Percentiles rank a stretch among this genome's conserved stretches.
Conservation (phyloP, 1,140 invertebrate species). For the Bombus haemorrhoidalis region DNA sequence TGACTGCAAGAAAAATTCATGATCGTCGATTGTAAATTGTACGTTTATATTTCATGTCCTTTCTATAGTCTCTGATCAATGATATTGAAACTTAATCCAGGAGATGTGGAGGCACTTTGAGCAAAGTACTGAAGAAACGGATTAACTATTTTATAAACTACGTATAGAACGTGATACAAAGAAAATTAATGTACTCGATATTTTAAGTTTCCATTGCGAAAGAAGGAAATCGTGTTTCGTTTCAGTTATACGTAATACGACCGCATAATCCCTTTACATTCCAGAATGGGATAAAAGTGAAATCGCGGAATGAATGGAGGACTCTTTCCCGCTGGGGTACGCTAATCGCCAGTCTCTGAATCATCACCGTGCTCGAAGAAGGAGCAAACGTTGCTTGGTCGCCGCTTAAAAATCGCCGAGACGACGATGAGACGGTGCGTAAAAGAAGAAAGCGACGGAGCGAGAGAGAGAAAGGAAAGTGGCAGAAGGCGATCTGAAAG, state of each 20-base stretch:
- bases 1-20: not conserved
- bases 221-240: not conserved
- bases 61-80: not conserved
- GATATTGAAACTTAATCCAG: not conserved
- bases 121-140: too few relatives aligned
- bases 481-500: not conserved
- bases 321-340: not conserved
- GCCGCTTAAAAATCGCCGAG: slow-evolving; percentile 42
- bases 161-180: not conserved
- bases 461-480: not conserved
- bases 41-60: not conserved
- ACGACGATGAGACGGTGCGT: slow-evolving; percentile 39
- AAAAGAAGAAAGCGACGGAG: slow-evolving; percentile 21
- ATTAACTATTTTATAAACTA: too few relatives aligned
- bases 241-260: not conserved
- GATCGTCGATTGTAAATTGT: not conserved
- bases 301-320: slow-evolving; percentile 34
- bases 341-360: slow-evolving; percentile 43
- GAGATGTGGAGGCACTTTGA: too few relatives aligned
- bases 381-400: not conserved
- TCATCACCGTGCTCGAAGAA: slow-evolving; percentile 7
- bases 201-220: not conserved
- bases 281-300: slow-evolving; percentile 32
- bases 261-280: not conserved
- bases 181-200: not conserved